phyloP scores from a whole-genome alignment of 2,797 vertebrate genomes.

The Peromyscus eremicus region DNA sequence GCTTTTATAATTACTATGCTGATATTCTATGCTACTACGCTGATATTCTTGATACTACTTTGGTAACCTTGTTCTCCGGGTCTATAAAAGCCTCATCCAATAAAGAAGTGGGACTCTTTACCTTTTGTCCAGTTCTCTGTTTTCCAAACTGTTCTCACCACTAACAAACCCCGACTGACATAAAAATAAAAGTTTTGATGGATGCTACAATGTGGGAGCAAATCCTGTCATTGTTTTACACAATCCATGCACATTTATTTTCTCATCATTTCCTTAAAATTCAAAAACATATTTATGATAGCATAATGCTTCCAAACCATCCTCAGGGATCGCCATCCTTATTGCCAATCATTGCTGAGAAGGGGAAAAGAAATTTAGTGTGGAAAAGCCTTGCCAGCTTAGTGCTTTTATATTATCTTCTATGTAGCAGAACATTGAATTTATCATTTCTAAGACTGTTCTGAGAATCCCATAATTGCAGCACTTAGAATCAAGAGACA shows the following conservation, averaged over 20 bases:
- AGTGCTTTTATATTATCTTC: conserved; percentile 71
- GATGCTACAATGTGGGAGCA: conserved; percentile 73
- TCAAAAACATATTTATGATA: conserved; percentile 78
- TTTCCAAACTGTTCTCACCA: conserved; percentile 61
- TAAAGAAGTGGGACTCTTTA: not conserved
- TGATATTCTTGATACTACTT: not conserved
- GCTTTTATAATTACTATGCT: conserved; percentile 35
- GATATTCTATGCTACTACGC: not conserved
- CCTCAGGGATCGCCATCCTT: conserved; percentile 75
- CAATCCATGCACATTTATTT: conserved; percentile 77
- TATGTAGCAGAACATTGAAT: conserved; percentile 68
- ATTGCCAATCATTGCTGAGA: conserved; percentile 79
- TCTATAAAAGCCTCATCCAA: conserved; percentile 24
- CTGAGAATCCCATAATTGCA: conserved; percentile 76
- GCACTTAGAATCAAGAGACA: conserved; percentile 72
- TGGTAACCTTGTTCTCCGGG: conserved; percentile 49
- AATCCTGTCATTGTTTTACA: conserved; percentile 74
- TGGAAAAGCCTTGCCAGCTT: conserved; percentile 46
- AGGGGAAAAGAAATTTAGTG: conserved; percentile 77
- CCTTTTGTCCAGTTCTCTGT: conserved; percentile 45
- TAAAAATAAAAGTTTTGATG: conserved; percentile 75
- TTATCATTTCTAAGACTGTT: conserved; percentile 77
- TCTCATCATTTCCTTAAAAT: conserved; percentile 76
- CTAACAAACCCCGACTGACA: conserved; percentile 65
- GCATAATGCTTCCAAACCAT: conserved; percentile 81